These are phyloP conservation scores for Erebia ligea DNA, from an alignment of 2,888 invertebrate species.

Conservation along the genomic window DNA sequence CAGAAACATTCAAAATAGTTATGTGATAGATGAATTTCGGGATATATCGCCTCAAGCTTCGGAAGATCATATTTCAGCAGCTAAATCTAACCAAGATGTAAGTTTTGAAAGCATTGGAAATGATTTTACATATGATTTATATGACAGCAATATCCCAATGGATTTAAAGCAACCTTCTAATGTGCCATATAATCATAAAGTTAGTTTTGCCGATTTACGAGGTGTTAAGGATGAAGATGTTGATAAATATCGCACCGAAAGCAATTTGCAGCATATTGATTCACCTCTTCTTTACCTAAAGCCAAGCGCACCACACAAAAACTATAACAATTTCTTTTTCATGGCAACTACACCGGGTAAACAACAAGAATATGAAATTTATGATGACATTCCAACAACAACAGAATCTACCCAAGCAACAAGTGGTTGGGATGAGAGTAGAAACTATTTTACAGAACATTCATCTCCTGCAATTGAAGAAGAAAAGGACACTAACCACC, in stretches of 20 bases:
- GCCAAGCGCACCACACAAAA: conserved; percentile 81
- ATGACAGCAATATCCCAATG: conserved; percentile 58
- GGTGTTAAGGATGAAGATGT: conserved; percentile 72
- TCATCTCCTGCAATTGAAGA: conserved; percentile 49
- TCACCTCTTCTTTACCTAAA: conserved; percentile 83
- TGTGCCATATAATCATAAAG: conserved; percentile 61
- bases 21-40: conserved; percentile 63
- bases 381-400: conserved; percentile 69
- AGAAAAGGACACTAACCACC: conserved; percentile 69
- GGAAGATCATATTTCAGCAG: conserved; percentile 71
- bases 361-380: conserved; percentile 71
- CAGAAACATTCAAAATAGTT: conserved; percentile 70
- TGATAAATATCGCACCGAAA: conserved; percentile 74
- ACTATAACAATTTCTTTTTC: conserved; percentile 70
- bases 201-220: conserved; percentile 69
- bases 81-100: conserved; percentile 67
- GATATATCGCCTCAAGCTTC: conserved; percentile 83
- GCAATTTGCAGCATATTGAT: conserved; percentile 80
- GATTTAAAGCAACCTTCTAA: conserved; percentile 55
- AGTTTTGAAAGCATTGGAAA: conserved; percentile 75
- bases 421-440: conserved; percentile 61
- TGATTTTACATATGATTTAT: conserved; percentile 66
- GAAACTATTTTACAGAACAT: conserved; percentile 57
- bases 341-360: conserved; percentile 59
- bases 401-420: conserved; percentile 49